A percentile compares a stretch with the other conserved stretches of the same genome.
Conservation (phyloP, 2,888 invertebrate genomes). For the Zaprionus bogoriensis region DNA sequence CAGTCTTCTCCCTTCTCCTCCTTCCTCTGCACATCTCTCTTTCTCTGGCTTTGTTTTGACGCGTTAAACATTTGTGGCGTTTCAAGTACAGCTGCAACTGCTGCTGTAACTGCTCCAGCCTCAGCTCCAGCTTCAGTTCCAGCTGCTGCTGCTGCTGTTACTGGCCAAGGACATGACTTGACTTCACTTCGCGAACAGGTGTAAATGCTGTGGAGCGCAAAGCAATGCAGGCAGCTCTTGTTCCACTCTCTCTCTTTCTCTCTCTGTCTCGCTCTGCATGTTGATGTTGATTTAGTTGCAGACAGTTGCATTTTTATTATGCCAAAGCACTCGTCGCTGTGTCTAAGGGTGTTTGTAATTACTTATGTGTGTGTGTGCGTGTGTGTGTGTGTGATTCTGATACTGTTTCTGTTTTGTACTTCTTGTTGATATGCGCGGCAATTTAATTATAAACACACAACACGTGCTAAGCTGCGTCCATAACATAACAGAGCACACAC, state of each 20-base stretch:
- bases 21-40: no score
- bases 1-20: no score
- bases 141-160: constrained; percentile 28
- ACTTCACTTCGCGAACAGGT: constrained; percentile 64
- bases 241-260: no score
- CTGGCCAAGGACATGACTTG: constrained; percentile 62
- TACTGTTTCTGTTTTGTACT: constrained; percentile 9
- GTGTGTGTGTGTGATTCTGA: constrained; percentile 2
- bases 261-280: constrained; percentile 14
- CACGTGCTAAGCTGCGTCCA: constrained; percentile 54
- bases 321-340: constrained; percentile 52
- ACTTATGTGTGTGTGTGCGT: constrained; percentile 10
- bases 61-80: constrained; percentile 62
- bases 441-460: constrained; percentile 73
- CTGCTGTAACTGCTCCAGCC: no score
- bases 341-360: constrained; percentile 26
- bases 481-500: constrained; percentile 29
- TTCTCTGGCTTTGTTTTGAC: constrained; percentile 18
- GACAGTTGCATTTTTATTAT: constrained; percentile 69
- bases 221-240: constrained; percentile 48
- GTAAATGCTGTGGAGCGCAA: constrained; percentile 66
- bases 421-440: constrained; percentile 57
- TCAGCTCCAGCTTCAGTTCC: no score
- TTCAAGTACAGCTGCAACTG: constrained; percentile 36
- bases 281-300: constrained; percentile 55